These are phyloP conservation scores for Andrena bucephala DNA, from an alignment of 2,888 invertebrate species.

Conservation along the genomic window DNA sequence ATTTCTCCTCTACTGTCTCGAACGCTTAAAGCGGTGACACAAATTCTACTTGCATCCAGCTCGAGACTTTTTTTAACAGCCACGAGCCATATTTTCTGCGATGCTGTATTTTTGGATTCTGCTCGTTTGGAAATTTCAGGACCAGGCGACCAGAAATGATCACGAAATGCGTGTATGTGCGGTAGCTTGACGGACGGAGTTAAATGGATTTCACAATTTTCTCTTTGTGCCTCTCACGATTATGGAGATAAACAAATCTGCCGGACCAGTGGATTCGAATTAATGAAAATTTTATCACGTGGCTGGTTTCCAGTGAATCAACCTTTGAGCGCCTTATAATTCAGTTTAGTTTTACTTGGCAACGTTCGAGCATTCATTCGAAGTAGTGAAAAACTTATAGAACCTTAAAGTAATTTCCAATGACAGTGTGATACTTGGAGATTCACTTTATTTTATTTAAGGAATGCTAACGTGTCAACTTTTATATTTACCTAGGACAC, in stretches of 20 bases:
- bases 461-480: background rate
- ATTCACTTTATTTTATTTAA: constrained; percentile 9
- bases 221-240: background rate
- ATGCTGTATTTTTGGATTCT: background rate
- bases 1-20: too few relatives aligned
- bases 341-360: constrained; percentile 3
- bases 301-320: background rate
- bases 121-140: constrained; percentile 13
- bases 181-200: constrained; percentile 50
- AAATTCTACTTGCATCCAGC: too few relatives aligned
- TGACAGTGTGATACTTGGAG: constrained; percentile 6
- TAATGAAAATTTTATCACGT: background rate
- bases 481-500: background rate
- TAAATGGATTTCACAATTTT: constrained; percentile 43
- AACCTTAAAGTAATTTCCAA: constrained; percentile 23
- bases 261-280: background rate
- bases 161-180: constrained; percentile 8
- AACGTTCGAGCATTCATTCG: background rate
- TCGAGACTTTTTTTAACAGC: background rate
- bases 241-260: constrained; percentile 1
- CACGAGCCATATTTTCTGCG: background rate
- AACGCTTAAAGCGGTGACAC: too few relatives aligned
- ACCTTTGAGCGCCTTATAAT: constrained; percentile 11
- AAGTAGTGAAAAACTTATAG: constrained; percentile 13
- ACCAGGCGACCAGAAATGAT: constrained; percentile 9